Base-by-base conservation (phyloP, 2,797 vertebrate species). In the Neosilurus mollespiculum region DNA sequence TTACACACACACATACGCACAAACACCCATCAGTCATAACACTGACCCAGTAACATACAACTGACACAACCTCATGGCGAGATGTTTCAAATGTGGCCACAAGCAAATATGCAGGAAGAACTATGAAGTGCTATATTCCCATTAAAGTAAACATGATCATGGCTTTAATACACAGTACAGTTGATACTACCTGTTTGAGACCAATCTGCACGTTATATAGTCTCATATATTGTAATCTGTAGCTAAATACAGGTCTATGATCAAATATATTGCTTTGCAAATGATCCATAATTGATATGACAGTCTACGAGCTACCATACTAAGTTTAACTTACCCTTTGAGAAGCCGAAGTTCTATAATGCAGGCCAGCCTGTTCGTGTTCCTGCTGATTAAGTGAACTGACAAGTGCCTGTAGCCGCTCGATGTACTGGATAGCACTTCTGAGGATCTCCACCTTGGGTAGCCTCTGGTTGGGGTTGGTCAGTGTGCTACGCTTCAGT, bases 381-480 rank as follows among this genome's bases (percentile, higher is more conserved):
- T 99, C 97, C 92, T 98, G 97, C 93, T 98, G 98, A 94, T 98
- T 98, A 88, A 99, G 97, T 54, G 96, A 96, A 89, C 96, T 95
- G 90, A 99, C 97, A 89, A 99, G 92, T n/a, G 96, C 96, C 94
- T 99, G 98, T 69, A 99, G 95, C 79, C 97, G 94, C 91, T 99
- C 97, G 8, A 99, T 99, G 90, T 99, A 99, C 93, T 99, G 98
- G 91, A 99, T 99, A 92, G 98, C 98, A 0, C 97, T 98, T 88
- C 98, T 96, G 91, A 99, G 93, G 92, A 99, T 99, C 93, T 99
- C 98, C 93, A 99, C 98, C 90, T 99, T 99, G 90, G 98, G 98
- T 94, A 99, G 95, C 88, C 97, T 93, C 93, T 99, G 98, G 93
- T 98, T 99, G 90, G 98, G 98, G 93, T 99, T 99, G 91, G 98